Evolutionary conservation across 2,888 invertebrate species (phyloP), one percentile per base, ranked within the genome.

Genomic region (Drymonia ruficornis): DNA sequence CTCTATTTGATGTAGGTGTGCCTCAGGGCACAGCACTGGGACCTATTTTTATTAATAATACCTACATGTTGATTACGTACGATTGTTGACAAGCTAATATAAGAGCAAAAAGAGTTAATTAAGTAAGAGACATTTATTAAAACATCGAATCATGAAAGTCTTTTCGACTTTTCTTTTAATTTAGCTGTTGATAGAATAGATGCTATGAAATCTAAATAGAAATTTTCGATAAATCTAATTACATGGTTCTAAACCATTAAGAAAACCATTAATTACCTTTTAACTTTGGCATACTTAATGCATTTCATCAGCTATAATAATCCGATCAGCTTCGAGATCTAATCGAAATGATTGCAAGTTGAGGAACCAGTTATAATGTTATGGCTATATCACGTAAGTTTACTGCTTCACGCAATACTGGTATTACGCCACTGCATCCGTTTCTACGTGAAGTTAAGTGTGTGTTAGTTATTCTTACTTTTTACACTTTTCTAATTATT

Each of bases 331-430:
- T 50, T 55, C 54, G 52, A 58, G 45, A 56, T 55, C 28, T 43
- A 53, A 56, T 63, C 45, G 31, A 55, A 46, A 52, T 53, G 38
- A 51, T 47, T 31, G 53, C 52, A 48, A 49, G 47, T 19, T 38
- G 40, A 61, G 13, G 13, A 19, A 67, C 67, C 51, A 36, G 67
- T 67, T 43, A 43, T 19, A 43, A 9, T 43, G 19, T 43, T 18
- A 43, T 6, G 19, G 18, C 19, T 13, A 19, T 18, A 43, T 19
- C 19, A 12, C 13, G 19, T 43, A 19, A 43, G 12, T 43, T 43
- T 19, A 43, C 43, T 15, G 9, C 9, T 43, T 19, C 19, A 19
- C 43, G 43, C 43, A 43, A 43, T 5, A 13, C 13, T 18, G 42
- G 3, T 15, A 19, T 40, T 40, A 40, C 40, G 16, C 40, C 16